Evolutionary conservation across 2,797 vertebrate species (phyloP), one percentile per base, ranked within the genome.

Genomic region (Hippoglossus hippoglossus): DNA sequence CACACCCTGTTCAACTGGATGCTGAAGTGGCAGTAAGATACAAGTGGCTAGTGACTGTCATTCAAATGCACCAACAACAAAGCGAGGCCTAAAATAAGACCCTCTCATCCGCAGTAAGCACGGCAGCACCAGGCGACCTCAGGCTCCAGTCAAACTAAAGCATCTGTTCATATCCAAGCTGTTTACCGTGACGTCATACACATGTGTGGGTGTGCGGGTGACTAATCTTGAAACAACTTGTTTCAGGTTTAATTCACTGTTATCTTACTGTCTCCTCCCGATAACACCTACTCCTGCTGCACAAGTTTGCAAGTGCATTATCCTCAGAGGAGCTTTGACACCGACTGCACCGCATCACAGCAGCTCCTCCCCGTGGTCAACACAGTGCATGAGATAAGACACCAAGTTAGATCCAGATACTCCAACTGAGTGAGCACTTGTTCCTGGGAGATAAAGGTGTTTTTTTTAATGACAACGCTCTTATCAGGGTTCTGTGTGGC

Each of bases 281-380:
- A 18, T 47, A 36, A 6, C 47, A 24, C 7, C 26, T 24, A 18
- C 50, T 73, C 16, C 25, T 31, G 58, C 49, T 60, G 24, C 39
- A 54, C 49, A 50, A 22, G 28, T 24, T 59, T n/a, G 19, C 16
- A 11, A 18, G 52, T 26, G 24, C 19, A 26, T 54, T 19, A 34
- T 2, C 58, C 24, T 53, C 65, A 24, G 5, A 57, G 39, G 57
- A 60, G 9, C 19, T 18, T 39, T 24, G 56, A 41, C 5, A 11
- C 34, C 31, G 75, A 28, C 28, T 61, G 4, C 24, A 26, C 2
- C 5, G 24, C 26, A 65, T 57, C 21, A 63, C 84, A 77, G 75
- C 82, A 90, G 84, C 87, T 56, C 84, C 84, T 39, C 87, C 69
- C 39, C 73, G 84, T 89, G 90, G 90, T 66, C 81, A 64, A 26